phyloP scores from a whole-genome alignment of 2,888 invertebrate genomes.

The Coenonympha glycerion region DNA sequence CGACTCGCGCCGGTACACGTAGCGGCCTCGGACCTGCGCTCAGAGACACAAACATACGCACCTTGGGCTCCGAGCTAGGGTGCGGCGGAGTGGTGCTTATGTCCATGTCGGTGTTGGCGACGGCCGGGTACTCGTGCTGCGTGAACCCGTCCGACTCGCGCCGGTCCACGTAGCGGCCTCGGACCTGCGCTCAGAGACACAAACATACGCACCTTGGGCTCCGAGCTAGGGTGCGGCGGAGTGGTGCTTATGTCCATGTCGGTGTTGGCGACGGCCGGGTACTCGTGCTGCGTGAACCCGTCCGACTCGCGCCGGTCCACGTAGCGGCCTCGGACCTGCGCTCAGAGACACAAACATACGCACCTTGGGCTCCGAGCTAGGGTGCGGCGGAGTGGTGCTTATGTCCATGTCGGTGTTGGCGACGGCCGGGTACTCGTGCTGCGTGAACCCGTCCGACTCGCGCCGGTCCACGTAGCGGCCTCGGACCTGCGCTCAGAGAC shows the following conservation, averaged over 20 bases:
- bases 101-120: no score
- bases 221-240: slow-evolving; percentile 61
- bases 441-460: slow-evolving; percentile 71
- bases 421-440: slow-evolving; percentile 77
- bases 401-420: slow-evolving; percentile 70
- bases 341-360: neutral
- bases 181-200: no score
- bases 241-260: slow-evolving; percentile 74
- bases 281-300: slow-evolving; percentile 78
- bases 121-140: no score
- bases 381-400: slow-evolving; percentile 67
- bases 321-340: slow-evolving; percentile 77
- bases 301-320: slow-evolving; percentile 75
- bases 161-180: no score
- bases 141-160: no score
- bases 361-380: slow-evolving; percentile 48
- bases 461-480: slow-evolving; percentile 79
- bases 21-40: no score
- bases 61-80: no score
- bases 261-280: slow-evolving; percentile 57
- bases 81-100: no score
- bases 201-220: slow-evolving; percentile 37
- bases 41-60: no score
- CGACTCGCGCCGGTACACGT: no score
- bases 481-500: slow-evolving; percentile 65